Conservation (phyloP, 2,797 vertebrate species). For the Acrocephalus scirpaceus region DNA sequence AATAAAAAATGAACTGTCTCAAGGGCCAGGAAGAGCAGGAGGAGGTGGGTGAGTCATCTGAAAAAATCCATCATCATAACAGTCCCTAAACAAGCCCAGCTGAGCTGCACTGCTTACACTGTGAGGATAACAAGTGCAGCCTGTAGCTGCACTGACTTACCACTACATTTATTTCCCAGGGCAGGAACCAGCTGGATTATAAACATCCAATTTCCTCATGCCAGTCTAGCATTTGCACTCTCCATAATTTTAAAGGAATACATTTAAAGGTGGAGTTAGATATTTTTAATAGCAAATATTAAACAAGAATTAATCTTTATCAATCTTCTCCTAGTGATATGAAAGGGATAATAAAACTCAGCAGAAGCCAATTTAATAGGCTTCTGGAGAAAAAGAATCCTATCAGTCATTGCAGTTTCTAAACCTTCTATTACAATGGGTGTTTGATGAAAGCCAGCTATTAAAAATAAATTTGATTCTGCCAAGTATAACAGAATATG, state of each 20-base stretch:
- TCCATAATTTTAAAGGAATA: not conserved
- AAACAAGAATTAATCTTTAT: not conserved
- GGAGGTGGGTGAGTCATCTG: conserved; percentile 9
- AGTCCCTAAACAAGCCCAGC: not conserved
- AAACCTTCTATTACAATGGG: not conserved
- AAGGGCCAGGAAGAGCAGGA: not conserved
- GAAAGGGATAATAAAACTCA: not conserved
- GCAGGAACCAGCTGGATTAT: not conserved
- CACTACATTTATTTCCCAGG: not conserved
- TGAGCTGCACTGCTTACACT: not conserved
- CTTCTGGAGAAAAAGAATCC: not conserved
- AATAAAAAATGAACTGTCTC: not conserved
- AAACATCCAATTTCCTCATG: not conserved
- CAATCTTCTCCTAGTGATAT: not conserved
- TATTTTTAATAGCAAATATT: not conserved
- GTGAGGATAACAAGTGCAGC: not conserved
- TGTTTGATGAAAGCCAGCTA: not conserved
- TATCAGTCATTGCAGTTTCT: not conserved
- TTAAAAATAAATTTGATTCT: not conserved
- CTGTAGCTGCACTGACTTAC: not conserved
- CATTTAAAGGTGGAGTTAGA: not conserved
- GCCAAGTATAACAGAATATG: not conserved
- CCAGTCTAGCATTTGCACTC: not conserved
- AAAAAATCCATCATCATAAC: not conserved
- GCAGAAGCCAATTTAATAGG: not conserved